phyloP scores from a whole-genome alignment of 2,797 vertebrate species.

The Phyllotis vaccarum region DNA sequence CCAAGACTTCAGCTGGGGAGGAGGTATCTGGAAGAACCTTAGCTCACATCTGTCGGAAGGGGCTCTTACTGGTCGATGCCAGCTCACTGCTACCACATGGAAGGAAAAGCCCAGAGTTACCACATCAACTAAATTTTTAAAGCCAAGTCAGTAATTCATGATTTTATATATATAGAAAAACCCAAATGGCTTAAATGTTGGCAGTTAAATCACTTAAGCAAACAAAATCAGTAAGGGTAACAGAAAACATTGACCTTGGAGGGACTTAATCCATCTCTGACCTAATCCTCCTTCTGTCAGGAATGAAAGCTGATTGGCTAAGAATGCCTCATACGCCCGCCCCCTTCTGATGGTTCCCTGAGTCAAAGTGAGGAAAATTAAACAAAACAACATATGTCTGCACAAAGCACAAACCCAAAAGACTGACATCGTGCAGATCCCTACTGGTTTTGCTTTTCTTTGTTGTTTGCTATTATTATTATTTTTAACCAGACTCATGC shows the following conservation, averaged over 20 bases:
- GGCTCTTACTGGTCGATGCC: not conserved
- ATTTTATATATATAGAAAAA: not conserved
- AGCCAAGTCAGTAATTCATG: not conserved
- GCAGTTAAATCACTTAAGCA: not conserved
- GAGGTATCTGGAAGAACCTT: not conserved
- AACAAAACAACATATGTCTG: not conserved
- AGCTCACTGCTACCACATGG: not conserved
- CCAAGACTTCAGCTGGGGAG: not conserved
- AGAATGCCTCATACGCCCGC: rapidly evolving
- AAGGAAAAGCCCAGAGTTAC: not conserved
- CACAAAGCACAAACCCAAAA: not conserved
- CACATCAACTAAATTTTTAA: not conserved
- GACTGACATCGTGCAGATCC: not conserved
- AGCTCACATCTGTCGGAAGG: not conserved
- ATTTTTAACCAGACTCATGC: not conserved
- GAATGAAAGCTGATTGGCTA: not conserved
- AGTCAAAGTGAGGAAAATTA: not conserved
- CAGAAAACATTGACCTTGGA: not conserved
- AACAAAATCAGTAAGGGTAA: not conserved
- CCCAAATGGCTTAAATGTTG: not conserved
- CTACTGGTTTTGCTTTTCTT: not conserved
- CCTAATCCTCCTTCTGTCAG: rapidly evolving
- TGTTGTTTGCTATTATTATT: not conserved
- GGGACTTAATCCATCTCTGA: not conserved
- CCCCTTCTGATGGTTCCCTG: not conserved